Percentiles rank a stretch among this genome's conserved stretches.
These are phyloP conservation scores for Campoletis raptor DNA, from an alignment of 2,888 invertebrate species.

Conservation along the genomic window DNA sequence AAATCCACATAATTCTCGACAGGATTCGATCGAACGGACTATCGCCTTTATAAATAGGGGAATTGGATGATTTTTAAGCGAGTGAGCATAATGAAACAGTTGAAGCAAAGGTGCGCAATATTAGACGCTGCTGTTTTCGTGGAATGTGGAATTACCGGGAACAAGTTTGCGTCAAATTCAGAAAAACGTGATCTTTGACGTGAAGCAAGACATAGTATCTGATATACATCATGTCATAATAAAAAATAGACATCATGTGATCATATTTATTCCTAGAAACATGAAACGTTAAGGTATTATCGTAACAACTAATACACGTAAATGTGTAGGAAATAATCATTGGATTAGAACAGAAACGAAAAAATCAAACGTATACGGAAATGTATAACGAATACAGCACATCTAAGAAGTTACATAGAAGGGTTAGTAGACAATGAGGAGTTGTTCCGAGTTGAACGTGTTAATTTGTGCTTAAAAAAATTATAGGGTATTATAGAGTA, in stretches of 20 bases:
- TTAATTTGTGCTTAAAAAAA: neutral
- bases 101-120: neutral
- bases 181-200: neutral
- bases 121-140: neutral
- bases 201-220: neutral
- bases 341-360: neutral
- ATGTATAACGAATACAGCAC: conserved; percentile 13
- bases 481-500: neutral
- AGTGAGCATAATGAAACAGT: neutral
- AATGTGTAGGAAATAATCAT: neutral
- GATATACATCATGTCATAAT: neutral
- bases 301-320: neutral
- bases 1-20: neutral
- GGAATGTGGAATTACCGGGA: neutral
- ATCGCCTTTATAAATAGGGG: neutral
- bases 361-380: neutral
- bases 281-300: neutral
- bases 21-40: neutral
- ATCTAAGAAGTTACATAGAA: neutral
- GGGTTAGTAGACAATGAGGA: neutral
- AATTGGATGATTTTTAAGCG: neutral
- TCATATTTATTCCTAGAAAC: neutral
- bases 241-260: neutral
- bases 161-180: neutral
- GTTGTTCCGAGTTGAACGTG: neutral